Conservation (phyloP, 2,113 vertebrate species). For the Urocynchramus pylzowi region DNA sequence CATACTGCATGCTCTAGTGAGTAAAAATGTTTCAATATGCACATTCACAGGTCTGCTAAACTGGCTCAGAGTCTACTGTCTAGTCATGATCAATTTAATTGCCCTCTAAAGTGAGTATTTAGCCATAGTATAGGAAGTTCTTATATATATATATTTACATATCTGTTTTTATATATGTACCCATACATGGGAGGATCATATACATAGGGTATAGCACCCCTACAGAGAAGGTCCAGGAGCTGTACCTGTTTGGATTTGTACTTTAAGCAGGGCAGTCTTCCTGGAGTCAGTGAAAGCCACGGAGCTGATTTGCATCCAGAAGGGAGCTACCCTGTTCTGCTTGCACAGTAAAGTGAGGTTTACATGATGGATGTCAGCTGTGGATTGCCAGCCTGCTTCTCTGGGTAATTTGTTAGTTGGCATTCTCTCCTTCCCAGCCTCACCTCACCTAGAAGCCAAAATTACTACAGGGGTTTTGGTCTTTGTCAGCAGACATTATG, state of each 20-base stretch:
- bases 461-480: conserved; percentile 18
- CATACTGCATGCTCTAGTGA: neutral
- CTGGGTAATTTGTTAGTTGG: neutral
- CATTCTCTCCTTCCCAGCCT: neutral
- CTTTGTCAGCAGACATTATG: conserved; percentile 52
- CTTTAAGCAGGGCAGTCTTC: neutral
- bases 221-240: neutral
- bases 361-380: neutral
- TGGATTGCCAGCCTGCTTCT: neutral
- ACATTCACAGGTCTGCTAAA: neutral
- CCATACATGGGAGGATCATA: neutral
- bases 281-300: neutral
- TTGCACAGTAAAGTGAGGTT: neutral
- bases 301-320: neutral
- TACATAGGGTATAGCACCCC: neutral
- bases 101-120: neutral
- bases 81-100: neutral
- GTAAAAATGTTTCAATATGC: neutral
- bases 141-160: neutral
- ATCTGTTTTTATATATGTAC: neutral
- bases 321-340: neutral
- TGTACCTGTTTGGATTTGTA: neutral
- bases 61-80: neutral
- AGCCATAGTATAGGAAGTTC: neutral
- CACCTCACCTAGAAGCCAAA: neutral